These are phyloP conservation scores for Lordiphosa andalusiaca DNA, from an alignment of 2,888 invertebrate species.

Conservation along the genomic window DNA sequence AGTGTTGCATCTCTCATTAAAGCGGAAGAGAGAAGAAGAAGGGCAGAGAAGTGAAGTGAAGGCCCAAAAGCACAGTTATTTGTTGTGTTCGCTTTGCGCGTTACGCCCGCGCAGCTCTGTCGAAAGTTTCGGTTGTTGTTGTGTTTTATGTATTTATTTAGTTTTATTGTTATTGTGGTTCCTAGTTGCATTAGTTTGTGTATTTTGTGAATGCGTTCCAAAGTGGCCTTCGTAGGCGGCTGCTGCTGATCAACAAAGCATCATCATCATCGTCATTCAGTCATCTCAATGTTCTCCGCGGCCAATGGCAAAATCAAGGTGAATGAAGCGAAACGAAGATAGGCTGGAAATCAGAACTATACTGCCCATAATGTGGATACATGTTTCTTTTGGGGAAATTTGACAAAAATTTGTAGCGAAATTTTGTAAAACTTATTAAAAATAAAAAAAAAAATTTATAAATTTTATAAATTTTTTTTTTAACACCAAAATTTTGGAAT, in stretches of 20 bases:
- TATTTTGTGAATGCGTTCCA: slow-evolving; percentile 7
- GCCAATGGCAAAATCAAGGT: slow-evolving; percentile 74
- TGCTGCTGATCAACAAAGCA: slow-evolving; percentile 8
- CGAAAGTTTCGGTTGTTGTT: slow-evolving; percentile 19
- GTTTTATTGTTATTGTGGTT: slow-evolving; percentile 14
- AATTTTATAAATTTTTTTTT: no score
- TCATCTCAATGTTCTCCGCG: slow-evolving; percentile 68
- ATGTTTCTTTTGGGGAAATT: no score
- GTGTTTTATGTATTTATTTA: background rate
- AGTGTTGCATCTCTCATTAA: slow-evolving; percentile 21
- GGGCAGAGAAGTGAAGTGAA: background rate
- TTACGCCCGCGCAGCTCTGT: slow-evolving; percentile 22
- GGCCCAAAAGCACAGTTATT: slow-evolving; percentile 1
- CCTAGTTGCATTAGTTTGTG: slow-evolving; percentile 12
- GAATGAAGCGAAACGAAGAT: slow-evolving; percentile 8
- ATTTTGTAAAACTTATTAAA: no score
- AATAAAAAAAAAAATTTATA: no score
- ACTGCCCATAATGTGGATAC: no score
- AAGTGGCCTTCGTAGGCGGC: slow-evolving; percentile 8
- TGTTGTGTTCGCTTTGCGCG: background rate
- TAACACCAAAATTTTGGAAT: no score
- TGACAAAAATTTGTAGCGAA: no score
- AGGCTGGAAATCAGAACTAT: no score
- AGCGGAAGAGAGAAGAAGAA: slow-evolving; percentile 2
- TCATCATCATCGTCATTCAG: background rate